Base-by-base conservation (phyloP, 2,797 vertebrate species). In the Molossus molossus region DNA sequence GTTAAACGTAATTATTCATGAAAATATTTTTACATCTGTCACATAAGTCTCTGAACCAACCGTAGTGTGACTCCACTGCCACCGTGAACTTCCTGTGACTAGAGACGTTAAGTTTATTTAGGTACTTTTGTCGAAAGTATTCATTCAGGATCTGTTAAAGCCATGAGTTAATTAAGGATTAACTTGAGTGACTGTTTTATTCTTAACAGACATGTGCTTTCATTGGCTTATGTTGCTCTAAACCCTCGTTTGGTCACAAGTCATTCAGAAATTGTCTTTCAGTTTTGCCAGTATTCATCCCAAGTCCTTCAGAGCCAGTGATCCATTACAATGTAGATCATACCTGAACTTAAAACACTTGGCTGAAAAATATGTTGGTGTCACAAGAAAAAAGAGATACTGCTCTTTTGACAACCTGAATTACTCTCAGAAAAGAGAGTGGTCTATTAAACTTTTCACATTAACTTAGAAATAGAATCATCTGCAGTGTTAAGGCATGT, bases 261-360 rank as follows among this genome's bases (percentile, higher is more conserved):
- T 11, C 75, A 90, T 10, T 79, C 45, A 72, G 60, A 80, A 94
- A 83, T 50, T 29, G 33, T 82, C 58, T 65, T 11, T 82, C 58
- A 9, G 12, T 75, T 85, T 86, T 93, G 50, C 45, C 95, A 75
- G 10, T 33, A 14, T 89, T 89, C 80, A 79, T 58, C 25, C 23
- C 70, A 77, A 62, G 10, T 91, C 55, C 50, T 88, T 75, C 64
- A 86, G 21, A 83, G 58, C 53, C 95, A 96, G 11, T 93, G 69
- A 94, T 82, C 89, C 81, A 37, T 92, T 87, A 45, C 75, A 67
- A 53, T 50, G 55, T 20, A 92, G n/a, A 57, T 37, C 50, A 33
- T 20, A 72, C 20, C 17, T 92, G 50, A 27, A 94, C 72, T 89
- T 70, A 57, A 95, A 88, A 69, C 6, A 37, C 29, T 27, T 84